These are phyloP conservation scores for Lordiphosa stackelbergi DNA, from an alignment of 1,140 invertebrate species.

Conservation along the genomic window DNA sequence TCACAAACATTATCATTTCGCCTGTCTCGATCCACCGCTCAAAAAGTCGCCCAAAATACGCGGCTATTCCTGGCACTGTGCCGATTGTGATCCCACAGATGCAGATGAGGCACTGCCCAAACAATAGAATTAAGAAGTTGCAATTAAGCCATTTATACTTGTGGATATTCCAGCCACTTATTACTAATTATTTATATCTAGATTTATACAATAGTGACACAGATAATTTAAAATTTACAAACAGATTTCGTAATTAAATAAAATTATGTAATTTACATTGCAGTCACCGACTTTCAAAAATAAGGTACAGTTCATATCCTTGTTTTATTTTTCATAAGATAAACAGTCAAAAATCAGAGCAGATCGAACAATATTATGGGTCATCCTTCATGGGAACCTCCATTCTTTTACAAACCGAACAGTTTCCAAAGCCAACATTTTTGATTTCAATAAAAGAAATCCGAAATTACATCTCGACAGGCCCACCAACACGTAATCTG, in stretches of 20 bases:
- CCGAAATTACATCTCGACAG: too few relatives aligned
- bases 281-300: too few relatives aligned
- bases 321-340: too few relatives aligned
- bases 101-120: constrained; percentile 55
- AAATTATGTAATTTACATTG: not conserved
- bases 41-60: constrained; percentile 95
- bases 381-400: too few relatives aligned
- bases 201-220: constrained; percentile 74
- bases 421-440: too few relatives aligned
- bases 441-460: too few relatives aligned
- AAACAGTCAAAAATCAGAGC: too few relatives aligned
- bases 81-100: constrained; percentile 93
- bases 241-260: constrained; percentile 4
- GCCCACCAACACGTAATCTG: too few relatives aligned
- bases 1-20: constrained; percentile 92
- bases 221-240: too few relatives aligned
- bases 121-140: constrained; percentile 8
- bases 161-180: not conserved
- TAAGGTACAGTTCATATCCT: too few relatives aligned
- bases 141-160: not conserved
- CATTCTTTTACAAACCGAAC: too few relatives aligned
- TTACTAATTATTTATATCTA: constrained; percentile 48
- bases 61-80: constrained; percentile 97
- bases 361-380: too few relatives aligned
- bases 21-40: constrained; percentile 92